These are phyloP conservation scores for Sepiola atlantica DNA, from an alignment of 2,888 invertebrate genomes.

Conservation along the genomic window DNA sequence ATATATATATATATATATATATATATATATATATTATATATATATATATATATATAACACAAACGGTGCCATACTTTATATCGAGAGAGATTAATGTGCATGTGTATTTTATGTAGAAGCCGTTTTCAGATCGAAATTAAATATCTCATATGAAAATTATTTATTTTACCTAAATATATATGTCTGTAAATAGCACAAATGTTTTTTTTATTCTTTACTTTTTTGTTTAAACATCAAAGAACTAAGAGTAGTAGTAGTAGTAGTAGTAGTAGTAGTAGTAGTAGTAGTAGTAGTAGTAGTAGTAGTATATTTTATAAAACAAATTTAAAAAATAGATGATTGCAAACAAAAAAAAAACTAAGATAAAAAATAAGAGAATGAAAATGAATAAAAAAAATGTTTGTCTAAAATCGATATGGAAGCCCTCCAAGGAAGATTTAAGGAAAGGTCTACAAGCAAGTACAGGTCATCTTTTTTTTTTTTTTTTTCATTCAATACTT, in stretches of 20 bases:
- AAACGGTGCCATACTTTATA: too few species aligned
- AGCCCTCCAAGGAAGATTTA: neutral
- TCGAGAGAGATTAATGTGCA: neutral
- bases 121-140: neutral
- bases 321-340: too few species aligned
- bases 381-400: neutral
- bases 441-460: conserved; percentile 10
- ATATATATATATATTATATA: too few species aligned
- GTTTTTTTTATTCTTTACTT: neutral
- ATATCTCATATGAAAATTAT: neutral
- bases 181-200: neutral
- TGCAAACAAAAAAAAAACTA: neutral
- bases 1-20: too few species aligned
- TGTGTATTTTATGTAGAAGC: neutral
- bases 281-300: neutral
- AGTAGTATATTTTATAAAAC: neutral
- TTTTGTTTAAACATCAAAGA: neutral
- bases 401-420: conserved; percentile 20
- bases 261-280: neutral
- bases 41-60: too few species aligned
- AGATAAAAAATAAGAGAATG: neutral
- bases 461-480: neutral
- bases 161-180: neutral
- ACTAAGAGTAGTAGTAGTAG: neutral
- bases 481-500: neutral